Percentiles rank a stretch among this genome's conserved stretches.
These are phyloP conservation scores for Procambarus clarkii DNA, from an alignment of 1,140 invertebrate genomes.

Conservation along the genomic window DNA sequence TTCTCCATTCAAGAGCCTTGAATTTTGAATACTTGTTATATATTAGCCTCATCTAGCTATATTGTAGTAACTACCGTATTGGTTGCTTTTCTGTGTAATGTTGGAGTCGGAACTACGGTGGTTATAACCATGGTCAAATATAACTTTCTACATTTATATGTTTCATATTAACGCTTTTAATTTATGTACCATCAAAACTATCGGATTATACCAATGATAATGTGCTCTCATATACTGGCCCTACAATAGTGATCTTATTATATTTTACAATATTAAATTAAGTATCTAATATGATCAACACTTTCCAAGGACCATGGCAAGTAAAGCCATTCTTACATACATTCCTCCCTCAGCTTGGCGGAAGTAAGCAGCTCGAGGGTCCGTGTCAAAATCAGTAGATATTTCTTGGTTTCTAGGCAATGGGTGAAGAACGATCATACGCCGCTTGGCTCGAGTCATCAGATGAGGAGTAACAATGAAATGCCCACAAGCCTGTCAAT, in stretches of 20 bases:
- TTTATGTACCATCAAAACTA: neutral
- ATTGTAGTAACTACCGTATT: too few relatives aligned
- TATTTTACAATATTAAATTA: neutral
- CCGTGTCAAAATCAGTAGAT: slow-evolving; percentile 93
- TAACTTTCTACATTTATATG: neutral
- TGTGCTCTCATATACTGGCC: neutral
- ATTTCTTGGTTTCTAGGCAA: slow-evolving; percentile 97
- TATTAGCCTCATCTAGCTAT: too few relatives aligned
- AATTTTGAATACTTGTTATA: too few relatives aligned
- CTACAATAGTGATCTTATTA: neutral
- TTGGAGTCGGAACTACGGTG: too few relatives aligned
- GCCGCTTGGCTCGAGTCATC: slow-evolving; percentile 94
- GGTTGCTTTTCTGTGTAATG: too few relatives aligned
- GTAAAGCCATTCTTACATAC: slow-evolving; percentile 97
- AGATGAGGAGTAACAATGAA: slow-evolving; percentile 94
- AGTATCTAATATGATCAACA: slow-evolving; percentile 17
- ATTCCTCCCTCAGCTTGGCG: slow-evolving; percentile 98
- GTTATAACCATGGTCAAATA: too few relatives aligned
- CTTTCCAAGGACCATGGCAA: slow-evolving; percentile 91
- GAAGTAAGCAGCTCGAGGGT: slow-evolving; percentile 98
- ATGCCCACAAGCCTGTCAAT: slow-evolving; percentile 85
- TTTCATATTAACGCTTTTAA: neutral
- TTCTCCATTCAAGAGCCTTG: too few relatives aligned
- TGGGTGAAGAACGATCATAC: slow-evolving; percentile 98
- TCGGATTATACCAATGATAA: neutral